Evolutionary conservation across 2,797 vertebrate species (phyloP).

Genomic region (Aulostomus chinensis): DNA sequence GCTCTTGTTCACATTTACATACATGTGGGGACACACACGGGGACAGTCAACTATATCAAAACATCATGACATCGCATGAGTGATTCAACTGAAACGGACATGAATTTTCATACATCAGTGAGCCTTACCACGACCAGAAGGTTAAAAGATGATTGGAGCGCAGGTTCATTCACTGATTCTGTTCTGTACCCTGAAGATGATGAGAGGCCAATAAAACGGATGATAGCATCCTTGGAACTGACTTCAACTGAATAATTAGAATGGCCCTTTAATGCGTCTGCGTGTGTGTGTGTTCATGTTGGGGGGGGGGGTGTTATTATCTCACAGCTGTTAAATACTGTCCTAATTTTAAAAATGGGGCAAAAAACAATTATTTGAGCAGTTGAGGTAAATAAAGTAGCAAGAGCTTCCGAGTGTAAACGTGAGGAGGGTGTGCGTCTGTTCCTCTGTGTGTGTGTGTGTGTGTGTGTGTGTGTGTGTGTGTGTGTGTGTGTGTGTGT

Average conservation of each 20-base stretch:
- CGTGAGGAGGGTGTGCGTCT: no score
- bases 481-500: conserved; percentile 17
- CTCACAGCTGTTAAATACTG: conserved; percentile 42
- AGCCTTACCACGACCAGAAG: no score
- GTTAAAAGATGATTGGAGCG: no score
- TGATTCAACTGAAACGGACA: no score
- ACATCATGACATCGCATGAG: no score
- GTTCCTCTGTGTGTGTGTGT: conserved; percentile 3
- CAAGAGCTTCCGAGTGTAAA: conserved; percentile 27
- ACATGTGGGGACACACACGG: no score
- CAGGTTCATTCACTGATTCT: not conserved
- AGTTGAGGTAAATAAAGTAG: conserved; percentile 60
- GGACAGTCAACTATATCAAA: no score
- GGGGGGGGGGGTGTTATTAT: conserved; percentile 12
- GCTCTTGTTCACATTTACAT: no score
- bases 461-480: conserved; percentile 16
- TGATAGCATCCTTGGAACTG: conserved; percentile 13
- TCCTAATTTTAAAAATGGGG: conserved; percentile 38
- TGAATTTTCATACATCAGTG: no score
- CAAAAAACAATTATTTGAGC: conserved; percentile 56
- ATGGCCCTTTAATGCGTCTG: no score
- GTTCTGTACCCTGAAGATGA: not conserved
- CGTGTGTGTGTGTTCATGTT: conserved; percentile 7
- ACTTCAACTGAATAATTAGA: no score
- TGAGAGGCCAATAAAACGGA: not conserved